Evolutionary conservation across 2,113 vertebrate genomes (phyloP), one percentile per base, ranked within the genome.

Genomic region (Butastur rufipennis): DNA sequence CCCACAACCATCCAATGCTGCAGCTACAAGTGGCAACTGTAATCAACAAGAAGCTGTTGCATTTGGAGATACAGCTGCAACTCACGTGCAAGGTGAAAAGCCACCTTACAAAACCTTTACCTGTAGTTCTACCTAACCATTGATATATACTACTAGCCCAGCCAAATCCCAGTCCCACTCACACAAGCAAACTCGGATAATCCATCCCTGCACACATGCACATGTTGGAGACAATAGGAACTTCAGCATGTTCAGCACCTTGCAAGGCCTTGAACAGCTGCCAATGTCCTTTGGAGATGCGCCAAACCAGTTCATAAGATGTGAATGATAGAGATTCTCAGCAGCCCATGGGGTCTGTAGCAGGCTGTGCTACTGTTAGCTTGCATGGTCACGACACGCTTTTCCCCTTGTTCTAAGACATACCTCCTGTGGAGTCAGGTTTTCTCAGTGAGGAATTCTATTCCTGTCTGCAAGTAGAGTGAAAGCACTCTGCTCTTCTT

Each of bases 131-230:
- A 2, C 47, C 66, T 40, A 56, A 62, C 53, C 31, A 18, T 3
- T 8, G 7, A 7, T 3, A 27, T 7, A 1, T 2, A 0, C 10
- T 2, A 0, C 10, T 0, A 3, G 10, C 58, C 19, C 66, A 56
- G 87, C 63, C 81, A 75, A 78, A 53, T 9, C 63, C 90, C 78
- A 20, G 13, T 27, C 70, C 73, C 43, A 1, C 45, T 66, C 40
- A 2, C 3, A 27, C 50, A 34, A 67, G 58, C 62, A 6, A 81
- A 29, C 66, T 8, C 2, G 23, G 72, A 25, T 62, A 71, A 86
- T 92, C 91, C 77, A 75, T 68, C 74, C 90, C 53, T 11, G 2
- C 68, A 17, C 61, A 32, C 62, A 29, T 0, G 56, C 75, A 31
- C 72, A 43, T 2, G 47, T n/a, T 13, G 36, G 56, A 92, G 89